Evolutionary conservation across 1,140 invertebrate species (phyloP).

Genomic region (Mycetomoellerius zeteki): DNA sequence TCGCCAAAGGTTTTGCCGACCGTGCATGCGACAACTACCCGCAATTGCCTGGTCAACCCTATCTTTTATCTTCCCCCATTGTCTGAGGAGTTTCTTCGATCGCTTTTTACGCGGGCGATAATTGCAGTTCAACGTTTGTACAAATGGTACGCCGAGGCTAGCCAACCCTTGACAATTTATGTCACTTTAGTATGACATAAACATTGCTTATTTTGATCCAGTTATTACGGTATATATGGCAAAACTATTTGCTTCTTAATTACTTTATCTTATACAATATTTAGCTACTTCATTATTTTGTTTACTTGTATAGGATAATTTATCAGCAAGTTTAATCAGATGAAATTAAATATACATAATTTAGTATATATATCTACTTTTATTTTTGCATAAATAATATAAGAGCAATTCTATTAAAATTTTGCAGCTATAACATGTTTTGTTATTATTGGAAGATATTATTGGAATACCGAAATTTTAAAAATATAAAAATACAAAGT

Average conservation of each 20-base stretch:
- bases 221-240: background rate
- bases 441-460: background rate
- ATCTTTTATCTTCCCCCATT: constrained; percentile 68
- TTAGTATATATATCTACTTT: background rate
- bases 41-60: constrained; percentile 62
- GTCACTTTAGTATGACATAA: constrained; percentile 20
- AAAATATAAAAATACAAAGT: background rate
- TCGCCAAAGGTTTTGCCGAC: constrained; percentile 68
- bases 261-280: constrained; percentile 15
- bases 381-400: constrained; percentile 20
- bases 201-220: constrained; percentile 8
- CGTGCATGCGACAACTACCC: constrained; percentile 72
- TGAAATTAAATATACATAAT: background rate
- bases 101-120: constrained; percentile 73
- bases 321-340: background rate
- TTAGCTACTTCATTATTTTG: background rate
- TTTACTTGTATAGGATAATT: background rate
- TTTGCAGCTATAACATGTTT: background rate
- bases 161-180: constrained; percentile 10
- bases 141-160: background rate
- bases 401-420: background rate
- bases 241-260: background rate
- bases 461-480: background rate
- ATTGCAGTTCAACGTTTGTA: constrained; percentile 59
- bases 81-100: constrained; percentile 77